Conservation (phyloP, 2,113 vertebrate species). For the Cnemophilus loriae region DNA sequence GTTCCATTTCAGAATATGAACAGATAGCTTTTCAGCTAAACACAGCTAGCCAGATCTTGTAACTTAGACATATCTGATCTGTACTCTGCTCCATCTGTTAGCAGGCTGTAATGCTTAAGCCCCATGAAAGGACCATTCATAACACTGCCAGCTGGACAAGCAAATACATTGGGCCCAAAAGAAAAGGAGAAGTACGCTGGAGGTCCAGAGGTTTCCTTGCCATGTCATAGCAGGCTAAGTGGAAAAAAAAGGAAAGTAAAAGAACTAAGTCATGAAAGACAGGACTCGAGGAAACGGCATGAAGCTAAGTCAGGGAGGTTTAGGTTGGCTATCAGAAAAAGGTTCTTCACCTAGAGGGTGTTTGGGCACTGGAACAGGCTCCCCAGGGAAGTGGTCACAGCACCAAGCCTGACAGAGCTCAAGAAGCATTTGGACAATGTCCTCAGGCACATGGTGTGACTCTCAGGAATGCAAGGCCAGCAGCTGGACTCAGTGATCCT, state of each 20-base stretch:
- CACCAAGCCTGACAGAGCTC: neutral
- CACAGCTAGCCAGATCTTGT: neutral
- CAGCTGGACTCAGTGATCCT: neutral
- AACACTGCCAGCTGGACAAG: neutral
- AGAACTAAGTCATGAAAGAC: neutral
- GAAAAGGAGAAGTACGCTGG: neutral
- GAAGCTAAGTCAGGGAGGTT: neutral
- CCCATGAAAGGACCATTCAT: neutral
- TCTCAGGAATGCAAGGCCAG: neutral
- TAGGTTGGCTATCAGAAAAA: accelerated
- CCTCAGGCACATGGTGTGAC: accelerated
- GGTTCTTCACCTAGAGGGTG: neutral
- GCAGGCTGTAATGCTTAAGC: neutral
- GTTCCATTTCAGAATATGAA: neutral
- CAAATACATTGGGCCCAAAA: neutral
- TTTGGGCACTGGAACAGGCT: neutral
- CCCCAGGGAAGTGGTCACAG: neutral
- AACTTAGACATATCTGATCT: neutral
- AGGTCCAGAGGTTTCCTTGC: neutral
- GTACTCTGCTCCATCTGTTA: neutral
- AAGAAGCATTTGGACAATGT: neutral
- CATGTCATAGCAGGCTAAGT: neutral
- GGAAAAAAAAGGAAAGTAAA: neutral
- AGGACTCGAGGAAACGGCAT: accelerated
- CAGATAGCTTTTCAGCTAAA: neutral